These are phyloP conservation scores for Sceloporus tristichus DNA, from an alignment of 2,113 vertebrate genomes.

Conservation along the genomic window DNA sequence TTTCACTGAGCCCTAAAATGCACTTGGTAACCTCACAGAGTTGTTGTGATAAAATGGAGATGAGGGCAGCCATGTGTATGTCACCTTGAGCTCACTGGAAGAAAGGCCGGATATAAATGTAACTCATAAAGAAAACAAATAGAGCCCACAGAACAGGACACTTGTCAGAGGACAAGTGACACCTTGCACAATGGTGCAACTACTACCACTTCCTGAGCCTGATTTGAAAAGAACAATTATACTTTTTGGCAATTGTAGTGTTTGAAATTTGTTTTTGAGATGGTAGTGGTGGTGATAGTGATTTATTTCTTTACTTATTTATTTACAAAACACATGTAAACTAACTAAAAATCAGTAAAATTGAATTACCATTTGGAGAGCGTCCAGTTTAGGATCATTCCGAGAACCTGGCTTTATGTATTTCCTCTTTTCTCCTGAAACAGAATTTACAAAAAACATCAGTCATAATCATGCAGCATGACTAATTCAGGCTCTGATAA, in stretches of 20 bases:
- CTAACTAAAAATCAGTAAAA: slow-evolving; percentile 9
- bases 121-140: no score
- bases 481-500: not conserved
- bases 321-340: not conserved
- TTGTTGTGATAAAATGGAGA: not conserved
- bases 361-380: slow-evolving; percentile 84
- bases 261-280: not conserved
- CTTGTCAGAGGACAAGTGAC: not conserved
- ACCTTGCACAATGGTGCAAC: not conserved
- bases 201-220: not conserved
- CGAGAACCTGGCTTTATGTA: slow-evolving; percentile 81
- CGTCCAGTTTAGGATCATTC: slow-evolving; percentile 80
- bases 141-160: not conserved
- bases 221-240: not conserved
- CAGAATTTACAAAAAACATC: slow-evolving; percentile 29
- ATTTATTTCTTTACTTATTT: no score
- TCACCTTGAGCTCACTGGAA: not conserved
- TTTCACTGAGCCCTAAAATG: not conserved
- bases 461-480: not conserved
- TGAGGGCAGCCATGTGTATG: not conserved
- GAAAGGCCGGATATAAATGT: not conserved
- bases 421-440: slow-evolving; percentile 83
- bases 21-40: not conserved
- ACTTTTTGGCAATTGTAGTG: not conserved
- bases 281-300: no score